These are phyloP conservation scores for Eclectus roratus DNA, from an alignment of 2,113 vertebrate genomes.

Conservation along the genomic window DNA sequence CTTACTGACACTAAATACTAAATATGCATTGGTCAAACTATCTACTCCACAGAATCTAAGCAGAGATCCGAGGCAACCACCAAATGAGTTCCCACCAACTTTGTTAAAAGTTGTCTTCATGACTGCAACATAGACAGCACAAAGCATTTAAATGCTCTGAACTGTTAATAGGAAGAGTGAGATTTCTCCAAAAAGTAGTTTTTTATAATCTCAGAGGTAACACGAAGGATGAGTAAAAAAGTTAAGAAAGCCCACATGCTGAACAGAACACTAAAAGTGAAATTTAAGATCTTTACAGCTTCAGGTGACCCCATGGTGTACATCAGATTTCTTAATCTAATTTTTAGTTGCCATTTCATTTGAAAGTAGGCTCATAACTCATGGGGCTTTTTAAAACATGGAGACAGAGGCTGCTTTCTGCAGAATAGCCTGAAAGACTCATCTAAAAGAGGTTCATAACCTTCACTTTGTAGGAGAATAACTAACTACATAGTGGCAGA, in stretches of 20 bases:
- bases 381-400: neutral
- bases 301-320: neutral
- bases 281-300: neutral
- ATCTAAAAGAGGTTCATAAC: neutral
- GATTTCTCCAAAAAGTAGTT: neutral
- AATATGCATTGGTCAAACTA: neutral
- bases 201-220: neutral
- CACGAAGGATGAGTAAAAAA: neutral
- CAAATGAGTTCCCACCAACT: neutral
- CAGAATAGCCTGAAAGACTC: neutral
- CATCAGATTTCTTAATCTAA: neutral
- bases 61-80: neutral
- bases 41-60: neutral
- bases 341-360: neutral
- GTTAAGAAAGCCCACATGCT: neutral
- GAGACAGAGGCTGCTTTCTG: neutral
- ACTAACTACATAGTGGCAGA: neutral
- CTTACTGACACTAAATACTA: fast-evolving
- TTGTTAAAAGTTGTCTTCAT: fast-evolving
- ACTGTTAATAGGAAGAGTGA: neutral
- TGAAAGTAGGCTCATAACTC: neutral
- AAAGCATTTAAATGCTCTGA: neutral
- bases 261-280: neutral
- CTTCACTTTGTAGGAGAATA: neutral
- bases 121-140: neutral